Base-by-base conservation (phyloP, 2,888 invertebrate species). In the Drosophila siamana region DNA sequence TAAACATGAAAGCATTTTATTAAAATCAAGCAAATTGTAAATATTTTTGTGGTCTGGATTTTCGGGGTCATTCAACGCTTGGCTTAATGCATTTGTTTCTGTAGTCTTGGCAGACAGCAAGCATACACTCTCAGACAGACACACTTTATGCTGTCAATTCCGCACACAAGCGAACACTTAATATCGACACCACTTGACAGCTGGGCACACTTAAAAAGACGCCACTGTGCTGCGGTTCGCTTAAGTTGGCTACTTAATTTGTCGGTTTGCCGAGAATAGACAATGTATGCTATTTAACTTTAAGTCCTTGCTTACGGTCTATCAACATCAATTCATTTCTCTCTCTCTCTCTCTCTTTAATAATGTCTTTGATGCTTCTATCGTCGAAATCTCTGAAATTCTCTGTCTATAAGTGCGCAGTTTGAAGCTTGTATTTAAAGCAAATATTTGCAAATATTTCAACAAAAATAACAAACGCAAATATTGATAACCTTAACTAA, bases 401-500 rank as follows among this genome's bases (percentile, higher is more conserved):
- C 2, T 19, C 19, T 1, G 19, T 3, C 1, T 19, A 19, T 2
- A 19, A 3, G 1, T 19, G 19, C 19, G 2, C 2, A 3, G 1
- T 19, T 19, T 19, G 19, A 19, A 9, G 33, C n/a, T 33, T n/a
- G n/a, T 5, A n/a, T 33, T 33, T 33, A n/a, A 11, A n/a, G 33
- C 11, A 33, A 33, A 33, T 33, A 33, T 33, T 33, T 33, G 33
- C 11, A 33, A 33, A 33, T 33, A 33, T 11, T 33, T 11, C 33
- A 11, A n/a, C 33, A n/a, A 33, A 4, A 33, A 33, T 33, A 33
- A n/a, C 33, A 33, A 5, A 11, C n/a, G 4, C 33, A 33, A n/a
- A 33, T 33, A 33, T 33, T 33, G 33, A 11, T n/a, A 33, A 7
- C 36, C 36, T 38, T 38, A 38, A 38, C 36, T 38, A 33, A 33